Evolutionary conservation across 2,888 invertebrate species (phyloP).

Genomic region (Pollenia labialis): DNA sequence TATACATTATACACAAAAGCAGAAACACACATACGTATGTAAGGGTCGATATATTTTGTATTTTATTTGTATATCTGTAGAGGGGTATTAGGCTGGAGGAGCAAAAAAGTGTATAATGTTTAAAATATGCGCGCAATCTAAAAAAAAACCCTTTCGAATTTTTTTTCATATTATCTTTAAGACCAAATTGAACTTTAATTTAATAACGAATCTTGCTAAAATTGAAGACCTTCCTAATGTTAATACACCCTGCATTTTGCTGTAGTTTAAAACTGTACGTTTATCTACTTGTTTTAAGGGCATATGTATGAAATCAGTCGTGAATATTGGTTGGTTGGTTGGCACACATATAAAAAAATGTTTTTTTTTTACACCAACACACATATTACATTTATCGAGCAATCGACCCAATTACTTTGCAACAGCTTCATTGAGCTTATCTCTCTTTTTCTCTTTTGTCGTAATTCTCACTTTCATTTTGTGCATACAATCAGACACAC

Average conservation of each 20-base stretch:
- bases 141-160: no score
- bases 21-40: neutral
- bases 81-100: neutral
- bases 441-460: constrained; percentile 17
- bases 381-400: constrained; percentile 33
- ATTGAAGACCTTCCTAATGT: neutral
- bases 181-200: no score
- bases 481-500: constrained; percentile 1
- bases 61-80: neutral
- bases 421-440: constrained; percentile 60
- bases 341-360: neutral
- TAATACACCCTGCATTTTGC: neutral
- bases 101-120: no score
- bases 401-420: constrained; percentile 67
- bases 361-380: neutral
- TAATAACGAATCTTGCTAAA: no score
- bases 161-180: no score
- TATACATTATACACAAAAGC: neutral
- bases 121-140: no score
- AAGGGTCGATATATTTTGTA: neutral
- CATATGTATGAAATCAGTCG: constrained; percentile 53
- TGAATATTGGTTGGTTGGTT: constrained; percentile 46
- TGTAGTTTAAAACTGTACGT: constrained; percentile 21
- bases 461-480: constrained; percentile 63
- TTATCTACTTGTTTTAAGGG: constrained; percentile 43